These are phyloP conservation scores for Sminthurides bifidus DNA, from an alignment of 1,140 invertebrate genomes.

Conservation along the genomic window DNA sequence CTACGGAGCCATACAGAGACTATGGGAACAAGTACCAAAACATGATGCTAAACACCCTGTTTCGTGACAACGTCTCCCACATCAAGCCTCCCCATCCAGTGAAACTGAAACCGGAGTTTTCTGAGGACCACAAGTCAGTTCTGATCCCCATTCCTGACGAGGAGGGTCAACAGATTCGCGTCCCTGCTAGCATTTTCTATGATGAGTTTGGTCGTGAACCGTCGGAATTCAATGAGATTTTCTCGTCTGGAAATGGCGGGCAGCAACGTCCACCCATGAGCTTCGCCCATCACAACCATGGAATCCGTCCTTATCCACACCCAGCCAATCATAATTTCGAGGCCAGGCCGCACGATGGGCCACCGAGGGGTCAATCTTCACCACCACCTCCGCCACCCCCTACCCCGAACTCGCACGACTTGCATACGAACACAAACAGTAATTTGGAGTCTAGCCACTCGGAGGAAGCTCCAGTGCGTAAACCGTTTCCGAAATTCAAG, in stretches of 20 bases:
- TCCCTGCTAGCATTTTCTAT: slow-evolving; percentile 1
- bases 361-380: too few relatives aligned
- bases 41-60: slow-evolving; percentile 1
- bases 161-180: not conserved
- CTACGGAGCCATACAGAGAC: not conserved
- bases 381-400: not conserved
- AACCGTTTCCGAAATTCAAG: slow-evolving; percentile 7
- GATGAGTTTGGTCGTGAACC: not conserved
- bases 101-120: not conserved
- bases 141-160: slow-evolving; percentile 1
- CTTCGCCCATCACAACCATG: too few relatives aligned
- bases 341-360: too few relatives aligned
- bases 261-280: not conserved
- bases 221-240: not conserved
- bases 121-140: not conserved
- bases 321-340: not conserved
- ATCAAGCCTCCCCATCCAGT: not conserved
- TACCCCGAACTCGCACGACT: not conserved
- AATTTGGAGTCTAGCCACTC: not conserved
- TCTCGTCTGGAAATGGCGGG: too few relatives aligned
- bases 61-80: not conserved
- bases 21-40: not conserved
- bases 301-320: slow-evolving; percentile 4
- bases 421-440: not conserved
- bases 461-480: not conserved